Evolutionary conservation across 2,797 vertebrate genomes (phyloP).

Genomic region (Oophaga sylvatica): DNA sequence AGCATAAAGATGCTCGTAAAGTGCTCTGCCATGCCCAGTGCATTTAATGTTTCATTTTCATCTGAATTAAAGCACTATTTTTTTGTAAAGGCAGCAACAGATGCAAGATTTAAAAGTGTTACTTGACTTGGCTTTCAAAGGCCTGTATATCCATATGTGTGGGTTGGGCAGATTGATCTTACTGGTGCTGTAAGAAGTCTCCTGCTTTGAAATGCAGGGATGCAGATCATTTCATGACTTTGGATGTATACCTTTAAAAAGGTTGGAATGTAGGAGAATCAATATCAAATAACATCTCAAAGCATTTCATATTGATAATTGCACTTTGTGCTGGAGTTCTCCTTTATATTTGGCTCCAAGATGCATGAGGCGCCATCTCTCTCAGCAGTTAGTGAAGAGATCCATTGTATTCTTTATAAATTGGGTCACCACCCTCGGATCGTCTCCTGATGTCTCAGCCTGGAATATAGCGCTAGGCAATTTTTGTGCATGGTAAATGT

Average conservation of each 20-base stretch:
- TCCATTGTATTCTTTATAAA: slow-evolving; percentile 3
- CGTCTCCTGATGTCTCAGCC: slow-evolving; percentile 11
- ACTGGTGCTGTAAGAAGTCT: too few species aligned
- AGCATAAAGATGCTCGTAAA: too few species aligned
- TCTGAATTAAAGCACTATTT: too few species aligned
- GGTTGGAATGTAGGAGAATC: not conserved
- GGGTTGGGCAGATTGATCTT: too few species aligned
- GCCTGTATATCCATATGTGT: too few species aligned
- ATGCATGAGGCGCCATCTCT: not conserved
- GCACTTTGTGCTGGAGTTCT: not conserved
- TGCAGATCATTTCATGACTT: not conserved
- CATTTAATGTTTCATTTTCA: too few species aligned
- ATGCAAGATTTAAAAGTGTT: too few species aligned
- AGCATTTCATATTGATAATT: not conserved
- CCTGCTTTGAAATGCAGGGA: not conserved
- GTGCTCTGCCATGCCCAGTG: too few species aligned
- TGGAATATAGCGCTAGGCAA: not conserved
- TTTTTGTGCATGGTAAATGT: slow-evolving; percentile 19
- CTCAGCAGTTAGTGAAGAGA: not conserved
- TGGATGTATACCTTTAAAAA: not conserved
- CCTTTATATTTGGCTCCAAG: not conserved
- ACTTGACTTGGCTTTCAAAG: too few species aligned
- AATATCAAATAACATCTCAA: not conserved
- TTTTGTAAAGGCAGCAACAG: too few species aligned
- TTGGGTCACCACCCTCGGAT: slow-evolving; percentile 25